These are phyloP conservation scores for Drosophila melanogaster DNA, from an alignment of 1,140 invertebrate genomes.

Conservation along the genomic window DNA sequence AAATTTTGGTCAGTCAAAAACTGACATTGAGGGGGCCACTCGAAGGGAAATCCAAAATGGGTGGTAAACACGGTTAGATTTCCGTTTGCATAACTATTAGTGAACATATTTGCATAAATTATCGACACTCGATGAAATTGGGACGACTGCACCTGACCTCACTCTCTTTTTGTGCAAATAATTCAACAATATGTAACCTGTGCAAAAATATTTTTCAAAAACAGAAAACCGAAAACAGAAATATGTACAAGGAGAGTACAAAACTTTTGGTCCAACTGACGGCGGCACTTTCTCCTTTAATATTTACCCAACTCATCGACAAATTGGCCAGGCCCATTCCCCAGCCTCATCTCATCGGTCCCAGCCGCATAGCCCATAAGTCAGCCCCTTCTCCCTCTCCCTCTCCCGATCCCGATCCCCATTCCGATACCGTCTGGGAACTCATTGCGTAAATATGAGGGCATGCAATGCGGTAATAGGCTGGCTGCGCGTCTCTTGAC, in stretches of 20 bases:
- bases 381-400: background rate
- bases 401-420: conserved; percentile 16
- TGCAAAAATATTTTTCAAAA: conserved; percentile 63
- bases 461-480: conserved; percentile 57
- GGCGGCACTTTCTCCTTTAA: conserved; percentile 62
- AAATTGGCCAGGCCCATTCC: conserved; percentile 53
- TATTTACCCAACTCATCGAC: conserved; percentile 66
- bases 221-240: conserved; percentile 12
- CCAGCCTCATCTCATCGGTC: conserved; percentile 26
- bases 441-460: conserved; percentile 60
- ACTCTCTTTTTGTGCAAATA: conserved; percentile 63
- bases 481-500: conserved; percentile 40
- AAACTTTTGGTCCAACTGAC: conserved; percentile 24
- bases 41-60: conserved; percentile 46
- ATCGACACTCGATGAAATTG: conserved; percentile 58
- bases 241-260: conserved; percentile 6
- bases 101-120: conserved; percentile 56
- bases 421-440: conserved; percentile 32
- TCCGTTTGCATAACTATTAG: conserved; percentile 47
- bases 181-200: conserved; percentile 65
- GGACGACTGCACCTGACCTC: conserved; percentile 50
- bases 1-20: conserved; percentile 42
- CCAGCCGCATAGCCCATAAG: conserved; percentile 7
- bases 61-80: conserved; percentile 30
- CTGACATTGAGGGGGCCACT: conserved; percentile 46